Base-by-base conservation (phyloP, 2,888 invertebrate species). In the Scaptomyza reducta region DNA sequence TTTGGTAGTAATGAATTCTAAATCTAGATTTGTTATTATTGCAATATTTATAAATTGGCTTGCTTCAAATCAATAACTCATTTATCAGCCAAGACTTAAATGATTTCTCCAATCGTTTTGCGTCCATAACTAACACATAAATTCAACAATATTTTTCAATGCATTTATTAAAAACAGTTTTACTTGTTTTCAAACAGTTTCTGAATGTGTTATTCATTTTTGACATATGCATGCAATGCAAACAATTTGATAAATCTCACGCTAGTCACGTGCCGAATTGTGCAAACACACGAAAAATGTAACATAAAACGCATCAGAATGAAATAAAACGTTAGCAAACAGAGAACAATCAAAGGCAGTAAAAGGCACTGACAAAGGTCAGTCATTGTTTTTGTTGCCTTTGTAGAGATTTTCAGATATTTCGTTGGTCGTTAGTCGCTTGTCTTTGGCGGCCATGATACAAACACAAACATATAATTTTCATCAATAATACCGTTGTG, bases 391-490 rank as follows among this genome's bases (percentile, higher is more conserved):
- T 79, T 62, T 57, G 62, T 49, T 58, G 60, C 51, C 1, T 18
- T 10, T 45, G 6, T 47, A 18, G 18, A 10, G 11, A n/a, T 35
- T 35, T 41, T 41, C 2, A 5, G 18, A 14, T 42, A 13, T 22
- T 33, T 33, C 7, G 10, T 55, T 58, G 59, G 65, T 56, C 74
- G 74, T 63, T 73, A 53, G 63, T 31, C 55, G 57, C 56, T 63
- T 45, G 42, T 72, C 67, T 65, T 70, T 65, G 60, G 55, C 49
- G 50, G 68, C 62, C 53, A 72, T 72, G 77, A 78, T 77, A 74
- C 77, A 65, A 77, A 73, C 67, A 73, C 81, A 79, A 81, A 78
- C 81, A 76, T 81, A 81, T 78, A 79, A 79, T 78, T 79, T 80
- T 78, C 79, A 79, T 78, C 81, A 78, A 78, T 79, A 79, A 79